phyloP scores from a whole-genome alignment of 2,888 invertebrate species.

The Nomada fucata region DNA sequence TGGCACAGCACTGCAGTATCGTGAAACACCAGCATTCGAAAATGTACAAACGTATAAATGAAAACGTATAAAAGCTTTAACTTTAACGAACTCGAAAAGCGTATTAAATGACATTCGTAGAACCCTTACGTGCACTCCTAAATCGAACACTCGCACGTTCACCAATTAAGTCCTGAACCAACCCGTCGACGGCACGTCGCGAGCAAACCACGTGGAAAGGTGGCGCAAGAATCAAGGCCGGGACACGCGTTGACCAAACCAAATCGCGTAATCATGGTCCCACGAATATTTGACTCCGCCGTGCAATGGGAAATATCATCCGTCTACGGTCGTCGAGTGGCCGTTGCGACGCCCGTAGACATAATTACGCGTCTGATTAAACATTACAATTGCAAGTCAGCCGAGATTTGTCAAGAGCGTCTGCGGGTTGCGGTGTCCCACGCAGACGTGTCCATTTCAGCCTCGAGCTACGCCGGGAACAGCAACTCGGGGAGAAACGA shows the following conservation, averaged over 20 bases:
- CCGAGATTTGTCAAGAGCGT: conserved; percentile 63
- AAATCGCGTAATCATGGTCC: conserved; percentile 59
- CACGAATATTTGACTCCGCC: conserved; percentile 63
- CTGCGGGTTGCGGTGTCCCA: conserved; percentile 34
- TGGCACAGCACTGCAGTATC: no score
- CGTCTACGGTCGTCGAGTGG: conserved; percentile 46
- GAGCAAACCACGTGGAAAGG: background rate
- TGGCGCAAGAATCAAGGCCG: conserved; percentile 25
- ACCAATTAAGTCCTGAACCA: background rate
- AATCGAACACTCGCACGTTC: background rate
- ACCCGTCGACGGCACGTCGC: conserved; percentile 10
- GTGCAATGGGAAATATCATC: conserved; percentile 51
- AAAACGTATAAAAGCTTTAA: no score
- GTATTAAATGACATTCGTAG: background rate
- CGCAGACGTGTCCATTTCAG: conserved; percentile 40
- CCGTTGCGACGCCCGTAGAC: conserved; percentile 14
- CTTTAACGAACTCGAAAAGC: background rate
- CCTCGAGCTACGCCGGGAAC: background rate
- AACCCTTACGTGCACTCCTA: background rate
- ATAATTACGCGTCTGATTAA: conserved; percentile 64
- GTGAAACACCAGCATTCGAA: no score
- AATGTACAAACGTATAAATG: no score
- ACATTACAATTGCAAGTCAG: conserved; percentile 71
- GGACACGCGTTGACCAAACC: conserved; percentile 15
- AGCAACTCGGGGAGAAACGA: conserved; percentile 1